These are phyloP conservation scores for Equus przewalskii DNA, from an alignment of 2,113 vertebrate genomes.

Conservation along the genomic window DNA sequence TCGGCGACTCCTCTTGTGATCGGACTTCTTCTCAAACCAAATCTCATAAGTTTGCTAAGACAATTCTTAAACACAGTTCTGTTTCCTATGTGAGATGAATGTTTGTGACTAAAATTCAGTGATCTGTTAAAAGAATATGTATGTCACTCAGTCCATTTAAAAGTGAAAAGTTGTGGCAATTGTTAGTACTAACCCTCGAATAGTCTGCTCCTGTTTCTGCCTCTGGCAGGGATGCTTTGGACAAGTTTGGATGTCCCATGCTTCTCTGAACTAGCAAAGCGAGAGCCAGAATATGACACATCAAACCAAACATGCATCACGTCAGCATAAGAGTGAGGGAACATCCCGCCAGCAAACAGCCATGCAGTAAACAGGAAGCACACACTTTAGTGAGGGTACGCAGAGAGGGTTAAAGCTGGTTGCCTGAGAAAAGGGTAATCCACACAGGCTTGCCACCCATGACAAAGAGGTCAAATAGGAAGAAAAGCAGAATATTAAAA, in stretches of 20 bases:
- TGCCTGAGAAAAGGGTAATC: background rate
- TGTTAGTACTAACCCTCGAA: slow-evolving; percentile 25
- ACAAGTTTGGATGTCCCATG: background rate
- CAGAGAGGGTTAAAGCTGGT: background rate
- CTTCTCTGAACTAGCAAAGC: background rate
- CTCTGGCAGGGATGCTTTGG: background rate
- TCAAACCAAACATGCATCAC: background rate
- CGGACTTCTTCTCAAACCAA: slow-evolving; percentile 53
- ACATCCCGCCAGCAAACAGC: background rate
- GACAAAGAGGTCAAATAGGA: background rate
- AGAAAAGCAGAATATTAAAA: slow-evolving; percentile 18
- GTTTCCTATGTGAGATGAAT: slow-evolving; percentile 40
- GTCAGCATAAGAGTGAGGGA: background rate
- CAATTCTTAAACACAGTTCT: background rate
- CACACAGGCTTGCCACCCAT: background rate
- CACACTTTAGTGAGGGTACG: background rate
- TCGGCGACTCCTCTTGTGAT: background rate
- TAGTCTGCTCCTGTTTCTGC: slow-evolving; percentile 27
- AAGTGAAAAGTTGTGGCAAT: slow-evolving; percentile 42
- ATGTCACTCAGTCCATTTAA: background rate
- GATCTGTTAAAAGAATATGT: slow-evolving; percentile 54
- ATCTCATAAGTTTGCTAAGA: slow-evolving; percentile 65
- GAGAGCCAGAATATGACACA: background rate
- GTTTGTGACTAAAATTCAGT: slow-evolving; percentile 77
- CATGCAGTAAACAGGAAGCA: background rate